phyloP scores from a whole-genome alignment of 2,797 vertebrate species.

The Somateria mollissima region DNA sequence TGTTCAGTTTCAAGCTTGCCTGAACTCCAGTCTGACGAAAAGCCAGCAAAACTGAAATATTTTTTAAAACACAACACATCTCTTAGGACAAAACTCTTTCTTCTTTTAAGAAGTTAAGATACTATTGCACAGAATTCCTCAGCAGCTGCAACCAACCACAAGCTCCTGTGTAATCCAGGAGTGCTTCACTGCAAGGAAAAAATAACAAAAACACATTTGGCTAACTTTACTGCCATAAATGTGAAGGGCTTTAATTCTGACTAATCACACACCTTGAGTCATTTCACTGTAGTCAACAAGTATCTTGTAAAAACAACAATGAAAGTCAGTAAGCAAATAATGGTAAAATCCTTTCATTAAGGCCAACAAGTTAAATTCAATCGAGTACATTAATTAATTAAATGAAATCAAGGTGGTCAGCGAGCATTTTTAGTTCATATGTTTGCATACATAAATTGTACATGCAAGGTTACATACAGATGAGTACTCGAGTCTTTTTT shows the following conservation, averaged over 20 bases:
- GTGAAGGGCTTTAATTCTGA: not conserved
- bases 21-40: not conserved
- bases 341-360: not conserved
- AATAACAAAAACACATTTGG: not conserved
- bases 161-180: not conserved
- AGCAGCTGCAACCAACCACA: not conserved
- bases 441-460: not conserved
- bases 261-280: not conserved
- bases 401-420: not conserved
- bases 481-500: not conserved
- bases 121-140: not conserved
- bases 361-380: not conserved
- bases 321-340: not conserved
- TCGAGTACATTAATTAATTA: not conserved
- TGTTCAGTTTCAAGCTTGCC: not conserved
- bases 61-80: not conserved
- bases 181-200: not conserved
- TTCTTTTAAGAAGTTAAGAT: not conserved
- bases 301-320: not conserved
- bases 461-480: not conserved
- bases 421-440: not conserved
- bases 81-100: not conserved
- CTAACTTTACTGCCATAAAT: not conserved
- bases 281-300: not conserved
- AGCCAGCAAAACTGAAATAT: not conserved